Evolutionary conservation across 2,888 invertebrate genomes (phyloP).

Genomic region (Platycheirus rosarum): DNA sequence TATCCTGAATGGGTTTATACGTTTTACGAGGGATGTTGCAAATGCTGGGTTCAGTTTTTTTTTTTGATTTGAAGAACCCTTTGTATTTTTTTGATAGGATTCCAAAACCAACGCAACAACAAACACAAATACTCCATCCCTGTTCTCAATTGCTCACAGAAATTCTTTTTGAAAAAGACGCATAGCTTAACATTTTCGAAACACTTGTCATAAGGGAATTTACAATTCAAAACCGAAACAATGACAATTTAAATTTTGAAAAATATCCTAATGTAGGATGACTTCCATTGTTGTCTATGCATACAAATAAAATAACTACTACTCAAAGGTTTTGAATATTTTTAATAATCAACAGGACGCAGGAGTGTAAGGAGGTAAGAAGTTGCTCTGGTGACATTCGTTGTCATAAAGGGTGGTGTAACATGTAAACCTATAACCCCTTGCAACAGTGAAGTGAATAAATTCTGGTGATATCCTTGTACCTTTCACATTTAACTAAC

Average conservation of each 20-base stretch:
- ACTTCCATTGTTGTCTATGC: constrained; percentile 4
- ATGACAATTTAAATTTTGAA: constrained; percentile 53
- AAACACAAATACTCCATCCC: constrained; percentile 13
- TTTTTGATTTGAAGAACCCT: constrained; percentile 38
- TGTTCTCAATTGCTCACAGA: too few relatives aligned
- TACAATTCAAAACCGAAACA: constrained; percentile 53
- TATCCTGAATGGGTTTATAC: constrained; percentile 65
- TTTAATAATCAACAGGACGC: too few relatives aligned
- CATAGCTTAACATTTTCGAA: constrained; percentile 3
- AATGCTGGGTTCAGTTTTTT: constrained; percentile 19
- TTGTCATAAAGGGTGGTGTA: constrained; percentile 26
- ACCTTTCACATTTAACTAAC: constrained; percentile 34
- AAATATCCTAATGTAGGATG: constrained; percentile 28
- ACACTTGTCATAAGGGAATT: constrained; percentile 51
- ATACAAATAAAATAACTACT: not conserved
- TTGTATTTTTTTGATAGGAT: constrained; percentile 35
- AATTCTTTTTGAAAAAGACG: too few relatives aligned
- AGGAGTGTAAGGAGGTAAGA: too few relatives aligned
- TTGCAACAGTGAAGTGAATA: constrained; percentile 15
- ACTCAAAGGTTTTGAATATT: constrained; percentile 19
- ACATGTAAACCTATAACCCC: constrained; percentile 31
- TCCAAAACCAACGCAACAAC: not conserved
- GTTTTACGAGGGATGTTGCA: constrained; percentile 56
- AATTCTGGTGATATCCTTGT: constrained; percentile 26
- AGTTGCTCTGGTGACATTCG: constrained; percentile 38